These are phyloP conservation scores for Tenthredo mesomela DNA, from an alignment of 2,888 invertebrate species.

Conservation along the genomic window DNA sequence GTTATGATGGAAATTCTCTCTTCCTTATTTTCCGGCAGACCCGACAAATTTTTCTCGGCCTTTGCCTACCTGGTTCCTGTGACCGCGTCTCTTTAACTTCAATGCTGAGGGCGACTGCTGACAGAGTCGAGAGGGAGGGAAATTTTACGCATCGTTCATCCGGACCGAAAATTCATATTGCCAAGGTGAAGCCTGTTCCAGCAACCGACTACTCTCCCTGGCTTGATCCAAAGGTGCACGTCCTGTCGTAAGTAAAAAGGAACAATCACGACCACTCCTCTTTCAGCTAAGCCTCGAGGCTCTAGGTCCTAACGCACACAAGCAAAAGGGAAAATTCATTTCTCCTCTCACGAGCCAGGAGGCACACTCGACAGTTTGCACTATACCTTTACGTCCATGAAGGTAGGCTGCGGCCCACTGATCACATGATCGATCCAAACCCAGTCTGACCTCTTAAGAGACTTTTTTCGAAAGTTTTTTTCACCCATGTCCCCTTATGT, in stretches of 20 bases:
- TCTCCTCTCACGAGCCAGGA: slow-evolving; percentile 12
- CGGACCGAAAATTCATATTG: slow-evolving; percentile 81
- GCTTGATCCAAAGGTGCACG: slow-evolving; percentile 85
- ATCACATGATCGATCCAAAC: slow-evolving; percentile 33
- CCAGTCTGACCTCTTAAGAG: slow-evolving; percentile 17
- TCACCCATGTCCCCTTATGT: background rate
- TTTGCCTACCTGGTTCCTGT: slow-evolving; percentile 88
- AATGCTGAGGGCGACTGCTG: slow-evolving; percentile 73
- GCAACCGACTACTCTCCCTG: slow-evolving; percentile 84
- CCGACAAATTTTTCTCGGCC: slow-evolving; percentile 85
- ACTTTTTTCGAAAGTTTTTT: slow-evolving; percentile 25
- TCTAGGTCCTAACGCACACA: slow-evolving; percentile 1
- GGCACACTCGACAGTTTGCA: background rate
- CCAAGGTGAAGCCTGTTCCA: slow-evolving; percentile 85
- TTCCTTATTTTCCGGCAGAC: slow-evolving; percentile 78
- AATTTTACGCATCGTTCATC: slow-evolving; percentile 80
- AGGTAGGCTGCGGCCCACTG: slow-evolving; percentile 5
- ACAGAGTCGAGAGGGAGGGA: slow-evolving; percentile 74
- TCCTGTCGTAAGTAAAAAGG: slow-evolving; percentile 82
- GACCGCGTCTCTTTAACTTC: slow-evolving; percentile 74
- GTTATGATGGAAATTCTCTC: slow-evolving; percentile 25
- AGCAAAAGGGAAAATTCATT: slow-evolving; percentile 27
- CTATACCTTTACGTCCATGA: background rate
- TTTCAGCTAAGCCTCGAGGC: slow-evolving; percentile 24
- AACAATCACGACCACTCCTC: slow-evolving; percentile 54